A percentile compares a stretch with the other conserved stretches of the same genome.
These are phyloP conservation scores for Lithophane socia DNA, from an alignment of 2,888 invertebrate species.

Conservation along the genomic window DNA sequence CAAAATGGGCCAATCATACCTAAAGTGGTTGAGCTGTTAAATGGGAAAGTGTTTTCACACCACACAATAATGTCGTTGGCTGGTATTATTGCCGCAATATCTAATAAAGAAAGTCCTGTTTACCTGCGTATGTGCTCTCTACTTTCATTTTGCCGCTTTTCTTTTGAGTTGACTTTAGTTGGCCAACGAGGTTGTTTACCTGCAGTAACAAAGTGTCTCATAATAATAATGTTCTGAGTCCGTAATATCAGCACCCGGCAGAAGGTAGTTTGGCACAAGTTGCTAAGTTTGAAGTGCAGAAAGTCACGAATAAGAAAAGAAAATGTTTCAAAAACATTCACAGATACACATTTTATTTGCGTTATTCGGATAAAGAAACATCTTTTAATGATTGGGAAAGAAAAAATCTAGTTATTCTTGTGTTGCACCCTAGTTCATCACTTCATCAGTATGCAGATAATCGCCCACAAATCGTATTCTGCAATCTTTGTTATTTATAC, in stretches of 20 bases:
- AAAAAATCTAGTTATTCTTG: too few species aligned
- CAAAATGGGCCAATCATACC: background rate
- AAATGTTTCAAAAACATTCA: background rate
- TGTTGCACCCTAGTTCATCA: too few species aligned
- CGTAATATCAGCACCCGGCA: too few species aligned
- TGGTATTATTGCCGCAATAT: constrained; percentile 27
- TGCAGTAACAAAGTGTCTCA: constrained; percentile 55
- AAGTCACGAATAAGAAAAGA: background rate
- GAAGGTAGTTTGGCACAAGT: too few species aligned
- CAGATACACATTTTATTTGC: too few species aligned
- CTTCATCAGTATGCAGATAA: too few species aligned
- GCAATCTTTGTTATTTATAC: too few species aligned
- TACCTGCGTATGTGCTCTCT: constrained; percentile 75
- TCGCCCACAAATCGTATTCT: too few species aligned
- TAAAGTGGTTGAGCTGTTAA: constrained; percentile 5
- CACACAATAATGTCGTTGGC: background rate
- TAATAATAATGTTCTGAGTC: background rate
- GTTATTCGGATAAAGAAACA: too few species aligned
- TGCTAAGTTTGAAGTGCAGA: background rate
- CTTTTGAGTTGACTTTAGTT: constrained; percentile 77
- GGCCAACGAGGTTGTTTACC: constrained; percentile 83
- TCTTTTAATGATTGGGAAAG: too few species aligned
- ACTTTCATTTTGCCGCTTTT: constrained; percentile 78
- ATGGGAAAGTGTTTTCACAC: constrained; percentile 37
- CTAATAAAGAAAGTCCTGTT: constrained; percentile 55